Evolutionary conservation across 2,888 invertebrate species (phyloP).

Genomic region (Schizaphis graminum): DNA sequence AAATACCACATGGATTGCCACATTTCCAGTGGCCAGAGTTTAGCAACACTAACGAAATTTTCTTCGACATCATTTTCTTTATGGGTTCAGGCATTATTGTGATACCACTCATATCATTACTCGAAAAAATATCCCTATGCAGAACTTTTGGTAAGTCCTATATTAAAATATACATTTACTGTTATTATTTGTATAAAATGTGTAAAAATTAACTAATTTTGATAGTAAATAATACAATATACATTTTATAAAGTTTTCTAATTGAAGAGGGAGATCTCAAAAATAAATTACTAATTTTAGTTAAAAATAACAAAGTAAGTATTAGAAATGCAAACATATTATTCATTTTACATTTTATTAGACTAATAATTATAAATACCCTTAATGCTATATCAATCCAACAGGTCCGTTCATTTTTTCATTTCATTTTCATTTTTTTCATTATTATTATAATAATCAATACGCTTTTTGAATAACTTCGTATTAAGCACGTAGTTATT

Average conservation of each 20-base stretch:
- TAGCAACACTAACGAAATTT: slow-evolving; percentile 75
- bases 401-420: not conserved
- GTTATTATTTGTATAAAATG: not conserved
- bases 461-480: not conserved
- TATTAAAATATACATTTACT: not conserved
- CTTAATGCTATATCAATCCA: not conserved
- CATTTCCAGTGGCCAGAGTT: slow-evolving; percentile 78
- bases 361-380: not conserved
- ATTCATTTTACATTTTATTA: not conserved
- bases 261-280: not conserved
- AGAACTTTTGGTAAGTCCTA: slow-evolving; percentile 85
- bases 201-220: not conserved
- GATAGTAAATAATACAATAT: not conserved
- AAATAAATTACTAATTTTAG: not conserved
- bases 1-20: slow-evolving; percentile 83
- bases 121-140: slow-evolving; percentile 93
- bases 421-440: no score
- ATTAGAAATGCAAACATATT: not conserved
- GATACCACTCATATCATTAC: slow-evolving; percentile 87
- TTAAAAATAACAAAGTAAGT: not conserved
- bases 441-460: no score
- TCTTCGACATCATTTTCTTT: slow-evolving; percentile 82
- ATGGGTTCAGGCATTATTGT: slow-evolving; percentile 88
- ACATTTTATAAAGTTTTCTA: not conserved
- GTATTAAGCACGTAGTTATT: not conserved